Base-by-base conservation (phyloP, 1,140 invertebrate species). In the Aphelenchoides fujianensis region DNA sequence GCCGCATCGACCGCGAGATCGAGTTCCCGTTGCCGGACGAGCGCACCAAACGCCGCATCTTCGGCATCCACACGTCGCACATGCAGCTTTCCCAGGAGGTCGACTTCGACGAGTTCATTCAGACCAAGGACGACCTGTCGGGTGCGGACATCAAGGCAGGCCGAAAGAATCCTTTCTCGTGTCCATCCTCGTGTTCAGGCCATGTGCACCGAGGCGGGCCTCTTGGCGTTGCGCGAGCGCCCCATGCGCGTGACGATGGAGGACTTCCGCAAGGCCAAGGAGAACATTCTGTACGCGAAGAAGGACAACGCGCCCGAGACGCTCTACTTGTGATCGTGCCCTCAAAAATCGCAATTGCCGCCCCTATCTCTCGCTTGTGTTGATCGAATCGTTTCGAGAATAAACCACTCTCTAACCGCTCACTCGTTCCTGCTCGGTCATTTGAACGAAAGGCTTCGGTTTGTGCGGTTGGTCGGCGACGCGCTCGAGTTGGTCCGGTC, bases 161-260 rank as follows among this genome's bases (percentile, higher is more conserved):
- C 63, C 32, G 2, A 27, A 36, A 12, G 71, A 67, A 74, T 35
- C 41, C 5, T 23, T 35, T 53, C 35, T 30, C 12, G 72, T 70
- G 72, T n/a, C n/a, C 35, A 72, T 68, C 9, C 97, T 69, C 73
- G 9, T 19, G 19, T 74, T 74, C 79, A 93, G 92, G 96, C 97
- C 19, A 98, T 99, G 83, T 98, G 97, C 86, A 99, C 97, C 7
- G 97, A 99, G 88, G 96, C 95, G 69, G 97, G 97, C 74, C 86
- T 99, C 19, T 92, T 99, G 91, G 97, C 97, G 28, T 85, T 99
- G 34, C 87, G 97, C 77, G 97, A 99, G 86, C 89, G 97, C 68
- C 89, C 95, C 77, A 99, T 98, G 96, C 97, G 97, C 87, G 97
- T 99, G 12, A 98, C 94, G 32, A 97, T 95, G 88, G 96, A 99